phyloP scores from a whole-genome alignment of 2,888 invertebrate species.

The Sisyra terminalis region DNA sequence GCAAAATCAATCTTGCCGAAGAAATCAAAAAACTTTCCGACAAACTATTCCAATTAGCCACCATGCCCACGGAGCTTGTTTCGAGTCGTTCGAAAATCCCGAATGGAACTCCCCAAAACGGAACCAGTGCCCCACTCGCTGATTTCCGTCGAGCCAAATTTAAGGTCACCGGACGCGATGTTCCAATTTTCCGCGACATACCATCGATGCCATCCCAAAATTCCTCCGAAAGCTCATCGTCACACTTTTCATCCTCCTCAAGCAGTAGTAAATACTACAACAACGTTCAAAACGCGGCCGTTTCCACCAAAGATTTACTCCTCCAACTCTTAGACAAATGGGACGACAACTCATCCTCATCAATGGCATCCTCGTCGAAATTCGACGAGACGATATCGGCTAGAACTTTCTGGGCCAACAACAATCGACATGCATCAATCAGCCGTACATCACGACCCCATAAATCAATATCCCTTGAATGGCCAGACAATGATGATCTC shows the following conservation, averaged over 20 bases:
- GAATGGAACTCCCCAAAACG: too few species aligned
- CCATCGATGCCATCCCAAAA: slow-evolving; percentile 5
- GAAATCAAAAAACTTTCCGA: slow-evolving; percentile 73
- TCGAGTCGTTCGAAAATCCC: neutral
- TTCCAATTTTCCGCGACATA: slow-evolving; percentile 38
- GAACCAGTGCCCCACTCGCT: neutral
- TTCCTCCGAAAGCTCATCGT: slow-evolving; percentile 6
- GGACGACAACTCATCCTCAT: slow-evolving; percentile 38
- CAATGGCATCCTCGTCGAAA: neutral
- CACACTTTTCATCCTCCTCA: slow-evolving; percentile 2
- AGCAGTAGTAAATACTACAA: slow-evolving; percentile 9
- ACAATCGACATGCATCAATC: slow-evolving; percentile 7
- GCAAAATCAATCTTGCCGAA: slow-evolving; percentile 56
- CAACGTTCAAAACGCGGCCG: slow-evolving; percentile 31
- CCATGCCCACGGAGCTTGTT: slow-evolving; percentile 30
- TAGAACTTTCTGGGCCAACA: too few species aligned
- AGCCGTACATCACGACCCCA: slow-evolving; percentile 38
- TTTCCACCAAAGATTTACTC: slow-evolving; percentile 59
- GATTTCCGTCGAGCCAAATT: slow-evolving; percentile 36
- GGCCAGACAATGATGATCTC: slow-evolving; percentile 53
- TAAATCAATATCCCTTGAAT: slow-evolving; percentile 61
- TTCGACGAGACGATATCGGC: too few species aligned
- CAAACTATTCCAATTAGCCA: slow-evolving; percentile 53
- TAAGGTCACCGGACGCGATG: slow-evolving; percentile 51
- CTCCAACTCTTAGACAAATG: slow-evolving; percentile 60